These are phyloP conservation scores for Sipha maydis DNA, from an alignment of 2,888 invertebrate species.

Conservation along the genomic window DNA sequence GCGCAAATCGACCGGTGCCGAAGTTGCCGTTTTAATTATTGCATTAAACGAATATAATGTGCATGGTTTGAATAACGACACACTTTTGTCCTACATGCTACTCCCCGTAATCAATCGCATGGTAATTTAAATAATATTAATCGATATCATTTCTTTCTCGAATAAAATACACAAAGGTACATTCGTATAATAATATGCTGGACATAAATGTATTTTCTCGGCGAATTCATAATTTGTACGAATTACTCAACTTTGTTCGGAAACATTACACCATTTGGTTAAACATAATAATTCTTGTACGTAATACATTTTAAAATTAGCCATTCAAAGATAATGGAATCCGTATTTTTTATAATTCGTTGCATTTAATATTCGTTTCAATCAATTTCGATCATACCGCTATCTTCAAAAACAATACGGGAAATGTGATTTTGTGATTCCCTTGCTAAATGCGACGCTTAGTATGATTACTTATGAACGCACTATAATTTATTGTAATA, in stretches of 20 bases:
- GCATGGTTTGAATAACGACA: not conserved
- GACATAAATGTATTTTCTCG: not conserved
- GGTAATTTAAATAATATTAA: not conserved
- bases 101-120: not conserved
- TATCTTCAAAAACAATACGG: not conserved
- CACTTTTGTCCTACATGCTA: not conserved
- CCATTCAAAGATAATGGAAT: not conserved
- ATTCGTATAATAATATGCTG: not conserved
- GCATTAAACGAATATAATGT: not conserved
- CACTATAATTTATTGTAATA: no score
- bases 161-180: not conserved
- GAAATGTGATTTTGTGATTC: no score
- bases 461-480: no score
- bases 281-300: not conserved
- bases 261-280: not conserved
- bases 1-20: not conserved
- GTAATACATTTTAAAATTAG: not conserved
- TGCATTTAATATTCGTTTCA: not conserved
- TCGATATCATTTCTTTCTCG: not conserved
- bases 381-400: not conserved
- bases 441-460: no score
- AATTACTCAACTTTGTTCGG: not conserved
- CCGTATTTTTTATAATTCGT: not conserved
- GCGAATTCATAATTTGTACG: not conserved
- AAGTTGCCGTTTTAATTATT: not conserved